phyloP scores from a whole-genome alignment of 2,888 invertebrate genomes.

The Agrilus cyanescens region DNA sequence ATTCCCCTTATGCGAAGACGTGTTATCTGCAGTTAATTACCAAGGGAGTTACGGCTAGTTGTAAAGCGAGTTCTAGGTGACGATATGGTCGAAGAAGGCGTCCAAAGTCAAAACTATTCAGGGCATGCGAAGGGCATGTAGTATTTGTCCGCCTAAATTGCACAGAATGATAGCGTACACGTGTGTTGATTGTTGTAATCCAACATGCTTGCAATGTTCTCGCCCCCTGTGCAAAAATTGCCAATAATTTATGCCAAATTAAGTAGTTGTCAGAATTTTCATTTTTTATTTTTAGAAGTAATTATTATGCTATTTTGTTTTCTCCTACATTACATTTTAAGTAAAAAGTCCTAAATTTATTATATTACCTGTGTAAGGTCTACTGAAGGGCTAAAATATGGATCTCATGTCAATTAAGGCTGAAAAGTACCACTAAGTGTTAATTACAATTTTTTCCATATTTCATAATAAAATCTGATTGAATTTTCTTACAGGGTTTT shows the following conservation, averaged over 20 bases:
- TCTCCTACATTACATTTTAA: slow-evolving; percentile 2
- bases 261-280: slow-evolving; percentile 6
- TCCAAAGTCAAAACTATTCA: slow-evolving; percentile 14
- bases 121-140: slow-evolving; percentile 13
- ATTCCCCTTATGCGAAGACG: slow-evolving; percentile 8
- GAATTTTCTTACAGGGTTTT: slow-evolving; percentile 5
- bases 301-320: slow-evolving; percentile 5
- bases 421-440: slow-evolving; percentile 6
- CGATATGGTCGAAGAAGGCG: slow-evolving; percentile 10
- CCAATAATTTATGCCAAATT: slow-evolving; percentile 13
- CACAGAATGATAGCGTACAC: slow-evolving; percentile 13
- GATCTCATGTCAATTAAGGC: slow-evolving; percentile 10
- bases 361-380: slow-evolving; percentile 1
- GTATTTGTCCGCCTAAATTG: slow-evolving; percentile 11
- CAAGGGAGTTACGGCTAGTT: slow-evolving; percentile 8
- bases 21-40: slow-evolving; percentile 9
- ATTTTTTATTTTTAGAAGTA: slow-evolving; percentile 7
- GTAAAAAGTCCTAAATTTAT: slow-evolving; percentile 3
- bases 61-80: slow-evolving; percentile 12
- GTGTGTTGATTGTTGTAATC: slow-evolving; percentile 13
- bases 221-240: slow-evolving; percentile 12
- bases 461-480: slow-evolving; percentile 8
- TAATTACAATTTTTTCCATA: slow-evolving; percentile 1
- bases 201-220: slow-evolving; percentile 8
- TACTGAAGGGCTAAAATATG: slow-evolving; percentile 4